phyloP scores from a whole-genome alignment of 2,888 invertebrate species.

The Agrotis segetum region DNA sequence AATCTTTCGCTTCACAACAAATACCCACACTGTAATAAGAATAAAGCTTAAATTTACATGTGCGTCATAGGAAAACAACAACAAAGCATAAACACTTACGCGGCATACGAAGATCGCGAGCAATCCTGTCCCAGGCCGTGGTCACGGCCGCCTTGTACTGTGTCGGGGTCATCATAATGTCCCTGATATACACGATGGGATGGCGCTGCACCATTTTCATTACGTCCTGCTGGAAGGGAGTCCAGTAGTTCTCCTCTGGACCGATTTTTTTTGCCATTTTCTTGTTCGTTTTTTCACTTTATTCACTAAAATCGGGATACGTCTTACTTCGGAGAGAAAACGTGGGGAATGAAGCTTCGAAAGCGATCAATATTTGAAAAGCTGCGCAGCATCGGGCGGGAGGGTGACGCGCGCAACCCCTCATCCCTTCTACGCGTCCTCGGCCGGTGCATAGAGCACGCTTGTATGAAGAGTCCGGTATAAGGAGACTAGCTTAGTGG shows the following conservation, averaged over 20 bases:
- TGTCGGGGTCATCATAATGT: conserved; percentile 53
- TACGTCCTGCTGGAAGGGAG: conserved; percentile 39
- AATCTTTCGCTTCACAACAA: background rate
- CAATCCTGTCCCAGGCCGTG: conserved; percentile 52
- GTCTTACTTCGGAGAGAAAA: conserved; percentile 20
- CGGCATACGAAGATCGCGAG: conserved; percentile 48
- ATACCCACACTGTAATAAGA: background rate
- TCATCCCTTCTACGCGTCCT: conserved; percentile 17
- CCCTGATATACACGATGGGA: conserved; percentile 48
- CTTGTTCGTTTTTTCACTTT: conserved; percentile 1
- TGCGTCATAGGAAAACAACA: conserved; percentile 4
- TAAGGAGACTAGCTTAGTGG: background rate
- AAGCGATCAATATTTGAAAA: conserved; percentile 45
- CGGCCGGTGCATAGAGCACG: background rate
- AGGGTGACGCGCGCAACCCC: conserved; percentile 26
- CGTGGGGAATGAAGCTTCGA: conserved; percentile 27
- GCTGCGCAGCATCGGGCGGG: conserved; percentile 33
- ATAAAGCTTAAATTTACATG: background rate
- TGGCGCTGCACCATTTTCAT: conserved; percentile 55
- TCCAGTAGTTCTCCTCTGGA: conserved; percentile 50
- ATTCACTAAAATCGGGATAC: conserved; percentile 22
- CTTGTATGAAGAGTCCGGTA: background rate
- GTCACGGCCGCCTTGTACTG: conserved; percentile 55
- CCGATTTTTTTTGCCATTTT: conserved; percentile 50
- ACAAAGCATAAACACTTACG: conserved; percentile 38